Evolutionary conservation across 2,113 vertebrate species (phyloP).

Genomic region (Argyrosomus japonicus): DNA sequence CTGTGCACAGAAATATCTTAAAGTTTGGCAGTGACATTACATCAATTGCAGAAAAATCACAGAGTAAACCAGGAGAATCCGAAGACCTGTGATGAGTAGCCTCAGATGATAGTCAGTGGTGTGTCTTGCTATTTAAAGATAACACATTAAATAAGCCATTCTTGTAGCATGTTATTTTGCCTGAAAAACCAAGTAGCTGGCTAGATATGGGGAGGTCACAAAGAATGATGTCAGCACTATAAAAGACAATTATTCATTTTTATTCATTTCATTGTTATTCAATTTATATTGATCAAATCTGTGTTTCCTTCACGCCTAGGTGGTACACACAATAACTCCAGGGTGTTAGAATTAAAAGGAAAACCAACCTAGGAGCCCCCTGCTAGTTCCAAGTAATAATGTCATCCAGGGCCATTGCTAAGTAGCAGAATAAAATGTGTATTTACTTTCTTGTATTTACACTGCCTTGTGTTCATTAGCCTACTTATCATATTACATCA

Average conservation of each 20-base stretch:
- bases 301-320: too few relatives aligned
- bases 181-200: not conserved
- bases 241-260: not conserved
- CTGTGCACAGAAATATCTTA: not conserved
- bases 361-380: too few relatives aligned
- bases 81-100: not conserved
- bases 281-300: too few relatives aligned
- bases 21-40: not conserved
- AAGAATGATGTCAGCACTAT: not conserved
- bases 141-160: not conserved
- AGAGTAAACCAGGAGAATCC: not conserved
- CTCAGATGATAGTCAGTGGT: not conserved
- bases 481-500: too few relatives aligned
- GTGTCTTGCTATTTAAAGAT: not conserved
- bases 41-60: not conserved
- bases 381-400: too few relatives aligned
- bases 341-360: too few relatives aligned
- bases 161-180: not conserved
- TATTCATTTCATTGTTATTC: too few relatives aligned
- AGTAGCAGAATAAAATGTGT: too few relatives aligned
- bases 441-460: too few relatives aligned
- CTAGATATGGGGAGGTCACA: not conserved
- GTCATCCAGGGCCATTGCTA: too few relatives aligned
- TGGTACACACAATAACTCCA: too few relatives aligned
- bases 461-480: too few relatives aligned